Conservation (phyloP, 2,888 invertebrate genomes). For the Galerucella calmariensis region DNA sequence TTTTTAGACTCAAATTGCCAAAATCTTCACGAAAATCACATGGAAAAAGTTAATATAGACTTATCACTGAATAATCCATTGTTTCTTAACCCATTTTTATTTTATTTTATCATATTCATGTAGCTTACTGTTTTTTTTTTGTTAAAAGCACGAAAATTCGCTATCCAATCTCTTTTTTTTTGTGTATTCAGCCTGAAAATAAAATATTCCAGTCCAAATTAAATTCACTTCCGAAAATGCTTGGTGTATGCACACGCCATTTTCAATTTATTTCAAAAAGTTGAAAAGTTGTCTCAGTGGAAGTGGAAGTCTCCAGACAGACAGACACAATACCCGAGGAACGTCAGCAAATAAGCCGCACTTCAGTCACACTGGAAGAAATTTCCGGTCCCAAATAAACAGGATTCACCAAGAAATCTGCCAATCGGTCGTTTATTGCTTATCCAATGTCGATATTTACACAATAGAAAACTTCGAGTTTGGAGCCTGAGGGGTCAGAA, state of each 20-base stretch:
- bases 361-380: slow-evolving; percentile 35
- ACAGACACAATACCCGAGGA: slow-evolving; percentile 29
- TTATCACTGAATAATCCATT: no score
- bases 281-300: slow-evolving; percentile 6
- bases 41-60: no score
- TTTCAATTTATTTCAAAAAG: slow-evolving; percentile 10
- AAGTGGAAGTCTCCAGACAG: slow-evolving; percentile 21
- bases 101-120: no score
- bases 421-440: slow-evolving; percentile 38
- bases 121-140: no score
- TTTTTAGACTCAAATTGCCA: no score
- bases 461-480: slow-evolving; percentile 31
- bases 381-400: slow-evolving; percentile 37
- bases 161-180: background rate
- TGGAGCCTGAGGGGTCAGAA: slow-evolving; percentile 16
- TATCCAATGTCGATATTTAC: slow-evolving; percentile 41
- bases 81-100: no score
- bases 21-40: no score
- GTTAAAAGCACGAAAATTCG: background rate
- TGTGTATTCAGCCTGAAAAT: background rate
- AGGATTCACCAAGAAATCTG: slow-evolving; percentile 34
- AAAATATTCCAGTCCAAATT: background rate
- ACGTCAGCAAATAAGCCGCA: slow-evolving; percentile 35
- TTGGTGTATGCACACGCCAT: background rate
- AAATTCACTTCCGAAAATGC: background rate